Conservation (phyloP, 2,888 invertebrate genomes). For the Kuschelorhynchus macadamiae region DNA sequence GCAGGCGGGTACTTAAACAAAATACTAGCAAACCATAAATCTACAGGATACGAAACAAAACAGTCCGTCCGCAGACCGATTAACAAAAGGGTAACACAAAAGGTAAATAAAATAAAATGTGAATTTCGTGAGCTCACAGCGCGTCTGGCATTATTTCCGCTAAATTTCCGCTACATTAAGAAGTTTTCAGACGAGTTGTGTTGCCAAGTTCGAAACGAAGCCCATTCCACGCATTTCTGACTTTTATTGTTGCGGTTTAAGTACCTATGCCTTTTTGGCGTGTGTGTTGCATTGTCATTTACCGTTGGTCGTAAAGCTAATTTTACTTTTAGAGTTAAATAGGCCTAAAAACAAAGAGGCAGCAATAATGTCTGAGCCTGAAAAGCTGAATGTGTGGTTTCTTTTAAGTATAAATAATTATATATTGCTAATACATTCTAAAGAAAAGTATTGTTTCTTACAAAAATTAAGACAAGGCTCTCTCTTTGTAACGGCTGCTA, state of each 20-base stretch:
- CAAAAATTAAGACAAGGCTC: too few species aligned
- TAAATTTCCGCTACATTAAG: slow-evolving; percentile 21
- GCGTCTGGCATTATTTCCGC: slow-evolving; percentile 35
- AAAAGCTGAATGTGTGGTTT: too few species aligned
- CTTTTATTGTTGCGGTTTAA: slow-evolving; percentile 25
- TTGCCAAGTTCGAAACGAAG: slow-evolving; percentile 8
- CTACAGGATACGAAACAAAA: too few species aligned
- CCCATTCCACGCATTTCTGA: slow-evolving; percentile 10
- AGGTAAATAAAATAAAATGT: neutral
- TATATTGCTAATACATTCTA: too few species aligned
- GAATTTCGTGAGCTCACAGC: slow-evolving; percentile 31
- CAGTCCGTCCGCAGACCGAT: too few species aligned
- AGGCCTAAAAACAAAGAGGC: neutral
- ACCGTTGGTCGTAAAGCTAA: neutral
- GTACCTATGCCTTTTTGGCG: slow-evolving; percentile 2
- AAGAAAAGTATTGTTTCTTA: too few species aligned
- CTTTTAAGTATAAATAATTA: too few species aligned
- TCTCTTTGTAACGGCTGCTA: too few species aligned
- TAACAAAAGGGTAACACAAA: too few species aligned
- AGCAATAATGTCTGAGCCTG: too few species aligned
- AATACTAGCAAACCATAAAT: too few species aligned
- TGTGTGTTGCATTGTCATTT: neutral
- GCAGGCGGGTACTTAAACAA: too few species aligned
- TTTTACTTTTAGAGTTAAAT: neutral
- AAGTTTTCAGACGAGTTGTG: slow-evolving; percentile 9